phyloP scores from a whole-genome alignment of 2,888 invertebrate species.

The Chrysina gloriosa region DNA sequence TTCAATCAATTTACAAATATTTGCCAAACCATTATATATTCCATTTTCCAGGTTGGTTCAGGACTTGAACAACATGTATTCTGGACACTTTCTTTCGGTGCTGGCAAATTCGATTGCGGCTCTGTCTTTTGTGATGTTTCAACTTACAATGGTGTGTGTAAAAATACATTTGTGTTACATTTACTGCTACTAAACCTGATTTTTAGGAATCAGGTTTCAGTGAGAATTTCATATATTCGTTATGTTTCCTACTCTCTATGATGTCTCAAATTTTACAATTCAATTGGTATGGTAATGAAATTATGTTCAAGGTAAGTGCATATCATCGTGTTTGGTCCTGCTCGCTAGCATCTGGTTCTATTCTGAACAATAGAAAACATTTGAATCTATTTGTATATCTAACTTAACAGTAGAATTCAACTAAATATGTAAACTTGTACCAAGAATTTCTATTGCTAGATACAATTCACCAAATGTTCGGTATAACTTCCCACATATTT shows the following conservation, averaged over 20 bases:
- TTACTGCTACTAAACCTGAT: neutral
- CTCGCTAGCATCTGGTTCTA: too few species aligned
- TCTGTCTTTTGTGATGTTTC: neutral
- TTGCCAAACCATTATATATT: neutral
- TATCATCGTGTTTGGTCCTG: too few species aligned
- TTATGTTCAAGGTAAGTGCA: neutral
- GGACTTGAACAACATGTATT: neutral
- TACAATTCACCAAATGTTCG: too few species aligned
- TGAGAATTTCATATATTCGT: neutral
- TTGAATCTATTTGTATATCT: too few species aligned
- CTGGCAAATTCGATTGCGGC: neutral
- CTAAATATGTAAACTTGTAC: too few species aligned
- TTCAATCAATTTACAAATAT: neutral
- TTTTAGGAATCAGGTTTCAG: neutral
- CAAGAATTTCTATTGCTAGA: too few species aligned
- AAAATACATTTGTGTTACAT: neutral
- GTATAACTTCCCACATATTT: too few species aligned
- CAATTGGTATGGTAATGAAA: constrained; percentile 14
- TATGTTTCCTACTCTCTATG: neutral
- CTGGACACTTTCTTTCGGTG: neutral
- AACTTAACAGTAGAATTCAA: too few species aligned
- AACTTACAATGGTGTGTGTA: neutral
- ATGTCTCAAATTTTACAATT: neutral
- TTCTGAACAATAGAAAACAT: too few species aligned
- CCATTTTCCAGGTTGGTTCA: neutral